These are phyloP conservation scores for Typhlichthys subterraneus DNA, from an alignment of 2,797 vertebrate genomes.

Conservation along the genomic window DNA sequence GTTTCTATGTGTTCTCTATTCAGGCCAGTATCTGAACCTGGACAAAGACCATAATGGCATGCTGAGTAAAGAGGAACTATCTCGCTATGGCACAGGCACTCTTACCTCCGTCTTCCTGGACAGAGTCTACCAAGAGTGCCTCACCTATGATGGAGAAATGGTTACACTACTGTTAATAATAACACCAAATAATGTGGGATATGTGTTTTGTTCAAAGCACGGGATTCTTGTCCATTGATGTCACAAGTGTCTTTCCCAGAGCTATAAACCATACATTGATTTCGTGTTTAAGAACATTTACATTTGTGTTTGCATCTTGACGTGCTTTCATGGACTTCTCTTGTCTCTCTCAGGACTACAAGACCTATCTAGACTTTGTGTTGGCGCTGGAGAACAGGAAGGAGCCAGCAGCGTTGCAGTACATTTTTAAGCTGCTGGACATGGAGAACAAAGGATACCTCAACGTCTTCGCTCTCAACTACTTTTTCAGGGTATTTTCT, in stretches of 20 bases:
- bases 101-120: constrained; percentile 95
- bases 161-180: constrained; percentile 63
- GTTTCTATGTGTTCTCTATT: background rate
- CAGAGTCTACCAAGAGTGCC: constrained; percentile 96
- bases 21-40: constrained; percentile 96
- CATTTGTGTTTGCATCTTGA: too few relatives aligned
- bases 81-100: constrained; percentile 95
- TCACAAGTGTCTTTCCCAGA: too few relatives aligned
- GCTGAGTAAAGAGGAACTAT: constrained; percentile 98
- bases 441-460: constrained; percentile 96
- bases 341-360: constrained; percentile 87
- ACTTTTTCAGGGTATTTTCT: constrained; percentile 91
- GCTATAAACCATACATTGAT: too few relatives aligned
- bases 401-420: constrained; percentile 95
- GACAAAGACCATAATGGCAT: constrained; percentile 99
- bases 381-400: constrained; percentile 97
- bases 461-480: constrained; percentile 97
- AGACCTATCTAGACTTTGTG: constrained; percentile 98
- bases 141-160: constrained; percentile 99
- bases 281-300: too few relatives aligned
- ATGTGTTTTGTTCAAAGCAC: too few relatives aligned
- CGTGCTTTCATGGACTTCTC: background rate
- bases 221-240: too few relatives aligned
- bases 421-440: constrained; percentile 97
- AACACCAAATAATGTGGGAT: background rate